Conservation (phyloP, 2,797 vertebrate genomes). For the Rhinichthys osculus region DNA sequence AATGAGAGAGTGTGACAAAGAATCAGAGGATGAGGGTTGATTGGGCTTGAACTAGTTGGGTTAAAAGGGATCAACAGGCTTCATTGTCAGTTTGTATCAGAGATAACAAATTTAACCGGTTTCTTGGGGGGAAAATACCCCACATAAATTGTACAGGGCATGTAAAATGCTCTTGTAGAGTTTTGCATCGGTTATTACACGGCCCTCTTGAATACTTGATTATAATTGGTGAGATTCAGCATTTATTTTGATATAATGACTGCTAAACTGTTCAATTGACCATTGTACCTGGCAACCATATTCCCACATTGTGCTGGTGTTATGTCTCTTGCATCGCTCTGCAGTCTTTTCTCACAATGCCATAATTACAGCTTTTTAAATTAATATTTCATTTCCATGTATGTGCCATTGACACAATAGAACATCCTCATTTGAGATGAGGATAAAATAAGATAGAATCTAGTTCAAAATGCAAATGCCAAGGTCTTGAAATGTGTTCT, state of each 20-base stretch:
- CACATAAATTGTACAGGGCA: not conserved
- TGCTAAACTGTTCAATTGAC: not conserved
- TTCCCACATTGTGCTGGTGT: not conserved
- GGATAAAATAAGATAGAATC: not conserved
- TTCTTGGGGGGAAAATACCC: not conserved
- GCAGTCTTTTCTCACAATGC: not conserved
- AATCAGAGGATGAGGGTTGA: conserved; percentile 45
- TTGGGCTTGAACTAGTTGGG: conserved; percentile 46
- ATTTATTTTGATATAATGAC: not conserved
- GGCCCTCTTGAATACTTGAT: not conserved
- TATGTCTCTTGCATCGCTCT: not conserved
- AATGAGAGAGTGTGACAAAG: conserved; percentile 38
- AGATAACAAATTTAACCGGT: not conserved
- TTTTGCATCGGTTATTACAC: not conserved
- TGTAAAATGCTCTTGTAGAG: not conserved
- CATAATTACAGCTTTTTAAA: not conserved
- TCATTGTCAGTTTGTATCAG: not conserved
- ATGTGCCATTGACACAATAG: not conserved
- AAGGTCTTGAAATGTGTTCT: not conserved
- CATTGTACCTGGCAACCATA: not conserved
- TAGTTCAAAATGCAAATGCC: not conserved
- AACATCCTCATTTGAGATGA: not conserved
- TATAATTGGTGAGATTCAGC: not conserved
- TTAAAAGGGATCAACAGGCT: conserved; percentile 40
- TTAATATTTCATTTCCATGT: not conserved